Base-by-base conservation (phyloP, 2,888 invertebrate genomes). In the Mimumesa dahlbomi region DNA sequence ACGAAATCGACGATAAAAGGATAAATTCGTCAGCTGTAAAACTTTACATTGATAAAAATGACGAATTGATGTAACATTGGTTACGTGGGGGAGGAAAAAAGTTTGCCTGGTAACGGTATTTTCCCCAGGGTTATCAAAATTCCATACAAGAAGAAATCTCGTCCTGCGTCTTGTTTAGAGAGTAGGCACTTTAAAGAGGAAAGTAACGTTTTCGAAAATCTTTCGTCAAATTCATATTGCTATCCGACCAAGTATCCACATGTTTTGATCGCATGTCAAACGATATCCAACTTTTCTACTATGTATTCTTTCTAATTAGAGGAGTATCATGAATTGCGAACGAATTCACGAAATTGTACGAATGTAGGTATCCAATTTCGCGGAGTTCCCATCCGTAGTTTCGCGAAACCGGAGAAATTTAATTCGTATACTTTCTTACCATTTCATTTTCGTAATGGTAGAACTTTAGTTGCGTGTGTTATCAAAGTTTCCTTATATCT, bases 111-210 rank as follows among this genome's bases (percentile, higher is more conserved):
- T 52, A 21, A 14, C 43, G 19, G 22, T 54, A 40, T 45, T 21
- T 18, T 38, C 36, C 16, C 61, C 38, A 9, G 52, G 21, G 46
- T 70, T 59, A 54, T 50, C 54, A 46, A 56, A 65, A 56, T 61
- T 70, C 50, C 29, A 34, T 40, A 18, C 29, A 16, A 46, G 50
- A 34, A 59, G 56, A 52, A 59, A 66, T 56, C 56, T 58, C 49
- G 19, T 59, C 50, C 31, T 42, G 18, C 43, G 54, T 57, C 11
- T 56, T 50, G 50, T 57, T 61, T 36, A 42, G 31, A 22, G 9
- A 31, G 49, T 21, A 36, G 21, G 22, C 46, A 34, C 46, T 63
- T 67, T 57, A 63, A 63, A 53, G 11, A 46, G 42, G 29, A 48
- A 46, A 34, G 34, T 53, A 40, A 31, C 29, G 22, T 48, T 19